Evolutionary conservation across 2,888 invertebrate species (phyloP).

Genomic region (Antitype chi): DNA sequence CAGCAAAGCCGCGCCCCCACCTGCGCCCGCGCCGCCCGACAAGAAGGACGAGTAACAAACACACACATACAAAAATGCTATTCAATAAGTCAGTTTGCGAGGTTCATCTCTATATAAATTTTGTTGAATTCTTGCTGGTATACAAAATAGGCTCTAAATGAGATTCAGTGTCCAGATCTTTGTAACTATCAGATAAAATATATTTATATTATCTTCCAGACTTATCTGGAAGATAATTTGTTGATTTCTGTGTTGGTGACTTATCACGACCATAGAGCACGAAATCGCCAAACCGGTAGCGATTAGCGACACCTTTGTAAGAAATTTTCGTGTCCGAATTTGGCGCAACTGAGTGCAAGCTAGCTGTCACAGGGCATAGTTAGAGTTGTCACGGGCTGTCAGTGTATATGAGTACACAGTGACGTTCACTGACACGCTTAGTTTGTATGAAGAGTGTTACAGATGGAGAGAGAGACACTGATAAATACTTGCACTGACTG

Average conservation of each 20-base stretch:
- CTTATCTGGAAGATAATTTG: too few relatives aligned
- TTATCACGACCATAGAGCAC: not conserved
- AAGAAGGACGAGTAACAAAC: slow-evolving; percentile 44
- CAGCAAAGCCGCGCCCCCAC: slow-evolving; percentile 60
- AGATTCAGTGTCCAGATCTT: not conserved
- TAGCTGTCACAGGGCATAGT: not conserved
- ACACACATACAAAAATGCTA: not conserved
- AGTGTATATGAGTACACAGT: not conserved
- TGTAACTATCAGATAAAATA: not conserved
- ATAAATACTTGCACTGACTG: too few relatives aligned
- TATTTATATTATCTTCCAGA: not conserved
- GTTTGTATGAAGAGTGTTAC: not conserved
- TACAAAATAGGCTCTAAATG: not conserved
- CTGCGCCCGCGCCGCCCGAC: slow-evolving; percentile 77
- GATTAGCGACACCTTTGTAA: too few relatives aligned
- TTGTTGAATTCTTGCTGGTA: not conserved
- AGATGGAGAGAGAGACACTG: too few relatives aligned
- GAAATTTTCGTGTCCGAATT: not conserved
- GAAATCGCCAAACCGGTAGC: not conserved
- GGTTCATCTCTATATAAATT: not conserved
- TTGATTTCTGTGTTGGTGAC: too few relatives aligned
- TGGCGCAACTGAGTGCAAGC: not conserved
- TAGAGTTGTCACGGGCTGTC: not conserved
- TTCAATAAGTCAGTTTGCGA: slow-evolving; percentile 36
- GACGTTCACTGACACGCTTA: not conserved